Base-by-base conservation (phyloP, 2,113 vertebrate species). In the Okapia johnstoni region DNA sequence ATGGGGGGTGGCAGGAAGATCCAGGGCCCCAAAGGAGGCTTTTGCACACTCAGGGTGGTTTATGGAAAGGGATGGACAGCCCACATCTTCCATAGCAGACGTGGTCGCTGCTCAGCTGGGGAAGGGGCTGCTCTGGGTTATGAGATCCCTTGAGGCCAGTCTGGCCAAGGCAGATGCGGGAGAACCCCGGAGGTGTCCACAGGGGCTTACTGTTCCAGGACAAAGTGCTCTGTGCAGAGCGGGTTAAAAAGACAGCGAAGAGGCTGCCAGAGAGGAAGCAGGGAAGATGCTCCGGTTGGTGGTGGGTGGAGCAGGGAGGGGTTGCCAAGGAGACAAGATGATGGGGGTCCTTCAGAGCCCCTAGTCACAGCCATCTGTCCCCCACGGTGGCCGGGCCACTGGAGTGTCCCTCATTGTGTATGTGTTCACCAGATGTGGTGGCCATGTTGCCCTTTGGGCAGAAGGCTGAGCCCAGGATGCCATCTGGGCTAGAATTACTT, bases 131-230 rank as follows among this genome's bases (percentile, higher is more conserved):
- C 19, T 43, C 57, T 66, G 57, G 73, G 85, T 73, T 36, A 7
- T 2, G 52, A 33, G 58, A 66, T 12, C 33, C 79, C 33, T n/a
- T 54, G 48, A 83, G 60, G 55, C 50, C 63, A 30, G 4, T 11
- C 6, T 33, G 36, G 52, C 57, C 48, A 89, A 25, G 7, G 23
- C 9, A 16, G 50, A n/a, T 4, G 12, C 1, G 0, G 46, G 21
- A 54, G 14, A 61, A n/a, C 3, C 6, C 36, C 33, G 11, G 17
- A 58, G 25, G 4, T 46, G 0, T 0, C 14, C 52, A 23, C 2
- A 11, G 28, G n/a, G 26, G 28, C 61, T 58, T 17, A 10, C 2
- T 26, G 50, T 26, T 36, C 17, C 0, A 40, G 93, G 40, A 5
- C 40, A 81, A 15, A 14, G 21, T 63, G n/a, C 73, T 63, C 40